phyloP scores from a whole-genome alignment of 2,888 invertebrate species.

The Metacarcinus magister region DNA sequence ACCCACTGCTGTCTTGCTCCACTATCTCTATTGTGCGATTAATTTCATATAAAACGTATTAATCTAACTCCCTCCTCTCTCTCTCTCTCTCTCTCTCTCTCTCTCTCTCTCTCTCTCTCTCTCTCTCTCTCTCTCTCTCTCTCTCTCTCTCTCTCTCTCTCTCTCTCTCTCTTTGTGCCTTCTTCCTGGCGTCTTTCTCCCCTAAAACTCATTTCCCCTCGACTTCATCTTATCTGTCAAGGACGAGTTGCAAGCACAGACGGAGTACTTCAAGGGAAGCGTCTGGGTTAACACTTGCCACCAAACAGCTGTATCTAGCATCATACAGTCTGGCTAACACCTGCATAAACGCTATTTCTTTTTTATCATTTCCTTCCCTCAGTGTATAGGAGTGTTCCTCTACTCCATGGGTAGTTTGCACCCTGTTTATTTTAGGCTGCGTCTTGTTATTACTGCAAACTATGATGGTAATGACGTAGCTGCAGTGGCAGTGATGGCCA shows the following conservation, averaged over 20 bases:
- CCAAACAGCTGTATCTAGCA: not conserved
- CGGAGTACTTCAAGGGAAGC: slow-evolving; percentile 7
- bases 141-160: not conserved
- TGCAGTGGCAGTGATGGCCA: not conserved
- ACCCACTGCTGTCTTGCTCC: not conserved
- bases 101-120: not conserved
- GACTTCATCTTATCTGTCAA: not conserved
- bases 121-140: not conserved
- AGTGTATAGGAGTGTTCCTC: not conserved
- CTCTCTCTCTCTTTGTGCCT: not conserved
- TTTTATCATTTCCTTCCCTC: not conserved
- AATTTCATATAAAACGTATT: not conserved
- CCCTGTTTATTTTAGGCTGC: not conserved
- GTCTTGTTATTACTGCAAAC: slow-evolving; percentile 11
- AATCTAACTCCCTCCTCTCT: not conserved
- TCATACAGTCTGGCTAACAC: slow-evolving; percentile 5
- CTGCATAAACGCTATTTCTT: not conserved
- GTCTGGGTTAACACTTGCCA: not conserved
- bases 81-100: not conserved
- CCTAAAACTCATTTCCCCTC: not conserved
- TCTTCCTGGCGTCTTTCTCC: not conserved
- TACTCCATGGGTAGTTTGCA: not conserved
- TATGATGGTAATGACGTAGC: not conserved
- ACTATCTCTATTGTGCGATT: not conserved
- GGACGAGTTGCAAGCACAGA: slow-evolving; percentile 19